Conservation (phyloP, 2,888 invertebrate genomes). For the Drosophila austrosaltans region DNA sequence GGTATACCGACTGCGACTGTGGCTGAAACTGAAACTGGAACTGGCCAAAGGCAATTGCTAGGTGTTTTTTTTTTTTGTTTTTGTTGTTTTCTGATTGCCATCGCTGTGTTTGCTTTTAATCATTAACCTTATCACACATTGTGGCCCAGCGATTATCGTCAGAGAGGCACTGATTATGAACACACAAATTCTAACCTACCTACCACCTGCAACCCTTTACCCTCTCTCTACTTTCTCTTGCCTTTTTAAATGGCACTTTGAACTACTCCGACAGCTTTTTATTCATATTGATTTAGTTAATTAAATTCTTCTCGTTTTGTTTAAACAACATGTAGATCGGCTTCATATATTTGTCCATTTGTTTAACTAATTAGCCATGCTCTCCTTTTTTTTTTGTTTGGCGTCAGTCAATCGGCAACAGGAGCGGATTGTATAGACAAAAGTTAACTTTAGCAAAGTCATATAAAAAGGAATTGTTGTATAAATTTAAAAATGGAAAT, state of each 20-base stretch:
- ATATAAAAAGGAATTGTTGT: too few relatives aligned
- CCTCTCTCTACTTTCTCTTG: background rate
- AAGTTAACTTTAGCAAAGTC: too few relatives aligned
- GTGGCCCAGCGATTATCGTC: conserved; percentile 54
- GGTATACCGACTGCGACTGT: conserved; percentile 3
- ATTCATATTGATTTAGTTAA: conserved; percentile 67
- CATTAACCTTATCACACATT: conserved; percentile 53
- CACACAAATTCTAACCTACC: conserved; percentile 36
- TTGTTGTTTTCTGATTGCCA: conserved; percentile 34
- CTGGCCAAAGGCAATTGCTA: conserved; percentile 2
- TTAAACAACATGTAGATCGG: conserved; percentile 45
- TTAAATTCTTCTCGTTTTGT: conserved; percentile 57
- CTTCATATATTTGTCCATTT: conserved; percentile 35
- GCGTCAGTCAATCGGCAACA: background rate
- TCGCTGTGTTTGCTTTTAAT: conserved; percentile 50
- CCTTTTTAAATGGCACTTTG: conserved; percentile 33
- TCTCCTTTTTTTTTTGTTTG: background rate
- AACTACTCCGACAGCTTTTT: conserved; percentile 24
- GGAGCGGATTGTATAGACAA: background rate
- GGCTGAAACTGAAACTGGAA: background rate
- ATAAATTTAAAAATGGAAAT: too few relatives aligned
- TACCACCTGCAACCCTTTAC: conserved; percentile 12
- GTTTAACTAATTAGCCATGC: conserved; percentile 50
- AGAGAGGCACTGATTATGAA: conserved; percentile 52
- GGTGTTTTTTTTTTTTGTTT: background rate